Base-by-base conservation (phyloP, 2,797 vertebrate genomes). In the Pseudomugil tenellus region DNA sequence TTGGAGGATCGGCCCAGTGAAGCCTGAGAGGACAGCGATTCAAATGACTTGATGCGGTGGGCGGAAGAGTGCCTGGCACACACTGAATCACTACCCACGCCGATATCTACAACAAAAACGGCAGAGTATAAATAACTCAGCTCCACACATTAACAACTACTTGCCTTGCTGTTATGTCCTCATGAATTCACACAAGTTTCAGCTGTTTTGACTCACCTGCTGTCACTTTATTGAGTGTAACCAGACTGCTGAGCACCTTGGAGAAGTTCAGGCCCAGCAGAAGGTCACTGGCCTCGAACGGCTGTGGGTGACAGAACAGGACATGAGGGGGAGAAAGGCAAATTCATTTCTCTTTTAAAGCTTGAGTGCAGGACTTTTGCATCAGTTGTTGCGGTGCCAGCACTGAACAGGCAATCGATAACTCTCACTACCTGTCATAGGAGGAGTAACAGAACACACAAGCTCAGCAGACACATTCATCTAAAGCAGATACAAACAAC, bases 201-300 rank as follows among this genome's bases (percentile, higher is more conserved):
- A 75, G 10, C 34, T 3, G 53, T 72, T 69, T 67, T 19, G 23
- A 87, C 93, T 95, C 78, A 99, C 98, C 98, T 95, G 96, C 97
- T 62, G 98, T 99, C 66, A 96, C 97, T 92, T 97, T 99, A 92
- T 98, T 99, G 81, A 99, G 94, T 55, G 97, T 92, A 74, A 99
- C 97, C 59, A 99, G 94, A 81, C 95, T 97, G 89, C 94, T 97
- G 85, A 99, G 94, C 92, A 99, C 97, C 92, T 97, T 98, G 75
- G 91, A 95, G 93, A 99, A 98, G 92, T 98, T 98, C 78, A 97
- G 95, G 70, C 97, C 97, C 90, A 98, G 96, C 89, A 97, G 96
- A 83, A 99, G 94, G 87, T 99, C 98, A 93, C 96, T 96, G 93
- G 96, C 95, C 80, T 99, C 98, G 79, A 99, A 99, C 0, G 96